Evolutionary conservation across 1,140 invertebrate species (phyloP).

Genomic region (Cherax quadricarinatus): DNA sequence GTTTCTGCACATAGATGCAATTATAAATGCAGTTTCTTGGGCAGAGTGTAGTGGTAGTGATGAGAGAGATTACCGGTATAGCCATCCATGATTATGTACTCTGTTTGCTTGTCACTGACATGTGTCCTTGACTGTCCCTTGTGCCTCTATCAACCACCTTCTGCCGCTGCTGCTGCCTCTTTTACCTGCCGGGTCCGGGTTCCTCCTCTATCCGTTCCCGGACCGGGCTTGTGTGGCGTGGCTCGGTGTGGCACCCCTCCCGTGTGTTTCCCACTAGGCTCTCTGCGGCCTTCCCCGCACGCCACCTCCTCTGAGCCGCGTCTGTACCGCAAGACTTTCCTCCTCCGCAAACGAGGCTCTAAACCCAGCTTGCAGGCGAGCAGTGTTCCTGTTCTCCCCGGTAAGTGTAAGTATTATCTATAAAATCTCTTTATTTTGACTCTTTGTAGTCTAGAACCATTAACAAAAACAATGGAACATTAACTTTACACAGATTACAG

Average conservation of each 20-base stretch:
- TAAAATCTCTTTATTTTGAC: not conserved
- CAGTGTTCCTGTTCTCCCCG: conserved; percentile 60
- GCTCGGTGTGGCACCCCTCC: conserved; percentile 51
- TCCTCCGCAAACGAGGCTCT: conserved; percentile 61
- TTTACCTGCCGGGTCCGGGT: conserved; percentile 39
- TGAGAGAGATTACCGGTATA: not conserved
- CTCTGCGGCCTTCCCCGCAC: conserved; percentile 61
- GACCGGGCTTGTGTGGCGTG: conserved; percentile 56
- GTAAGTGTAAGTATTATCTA: conserved; percentile 31
- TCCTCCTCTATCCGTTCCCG: conserved; percentile 46
- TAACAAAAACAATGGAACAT: not conserved
- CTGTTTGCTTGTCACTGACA: conserved; percentile 57
- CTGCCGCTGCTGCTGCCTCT: conserved; percentile 57
- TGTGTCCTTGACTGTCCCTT: conserved; percentile 54
- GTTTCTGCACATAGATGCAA: too few species aligned
- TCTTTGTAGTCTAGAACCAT: not conserved
- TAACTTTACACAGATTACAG: not conserved
- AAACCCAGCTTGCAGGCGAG: conserved; percentile 59
- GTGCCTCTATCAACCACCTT: not conserved
- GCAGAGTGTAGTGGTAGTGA: not conserved
- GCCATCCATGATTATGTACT: conserved; percentile 22
- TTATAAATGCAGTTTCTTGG: too few species aligned
- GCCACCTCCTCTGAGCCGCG: conserved; percentile 64
- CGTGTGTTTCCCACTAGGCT: conserved; percentile 59
- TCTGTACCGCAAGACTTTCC: conserved; percentile 68